phyloP scores from a whole-genome alignment of 2,888 invertebrate species.

The Gerris lacustris region DNA sequence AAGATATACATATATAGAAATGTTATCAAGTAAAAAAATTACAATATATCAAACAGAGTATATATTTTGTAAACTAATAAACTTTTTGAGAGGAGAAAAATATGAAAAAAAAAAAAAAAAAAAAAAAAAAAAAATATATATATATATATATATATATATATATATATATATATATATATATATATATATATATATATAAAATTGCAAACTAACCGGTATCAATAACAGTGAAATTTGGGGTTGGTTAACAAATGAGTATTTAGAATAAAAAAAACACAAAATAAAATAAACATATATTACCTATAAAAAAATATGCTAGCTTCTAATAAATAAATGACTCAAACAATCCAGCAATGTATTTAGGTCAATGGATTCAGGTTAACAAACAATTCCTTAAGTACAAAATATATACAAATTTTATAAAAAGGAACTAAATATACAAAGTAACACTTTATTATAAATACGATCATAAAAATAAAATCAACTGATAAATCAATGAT shows the following conservation, averaged over 20 bases:
- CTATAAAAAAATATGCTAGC: not conserved
- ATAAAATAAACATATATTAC: not conserved
- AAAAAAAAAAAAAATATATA: too few species aligned
- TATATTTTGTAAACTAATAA: too few species aligned
- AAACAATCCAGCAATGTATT: not conserved
- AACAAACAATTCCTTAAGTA: conserved; percentile 5
- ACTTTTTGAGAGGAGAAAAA: too few species aligned
- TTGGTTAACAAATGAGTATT: not conserved
- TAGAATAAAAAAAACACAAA: not conserved
- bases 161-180: too few species aligned
- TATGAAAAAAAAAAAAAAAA: too few species aligned
- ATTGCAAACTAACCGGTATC: too few species aligned
- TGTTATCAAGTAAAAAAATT: too few species aligned
- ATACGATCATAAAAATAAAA: not conserved
- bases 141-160: too few species aligned
- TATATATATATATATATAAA: too few species aligned
- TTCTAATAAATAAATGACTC: conserved; percentile 2
- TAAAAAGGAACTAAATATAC: conserved; percentile 8
- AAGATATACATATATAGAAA: too few species aligned
- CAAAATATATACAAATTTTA: conserved; percentile 9
- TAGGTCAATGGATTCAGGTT: conserved; percentile 1
- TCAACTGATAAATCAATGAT: not conserved
- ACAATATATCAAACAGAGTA: too few species aligned
- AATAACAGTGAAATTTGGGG: too few species aligned
- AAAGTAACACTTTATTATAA: conserved; percentile 5